Evolutionary conservation across 2,797 vertebrate species (phyloP), one percentile per base, ranked within the genome.

Genomic region (Poecile montanus): DNA sequence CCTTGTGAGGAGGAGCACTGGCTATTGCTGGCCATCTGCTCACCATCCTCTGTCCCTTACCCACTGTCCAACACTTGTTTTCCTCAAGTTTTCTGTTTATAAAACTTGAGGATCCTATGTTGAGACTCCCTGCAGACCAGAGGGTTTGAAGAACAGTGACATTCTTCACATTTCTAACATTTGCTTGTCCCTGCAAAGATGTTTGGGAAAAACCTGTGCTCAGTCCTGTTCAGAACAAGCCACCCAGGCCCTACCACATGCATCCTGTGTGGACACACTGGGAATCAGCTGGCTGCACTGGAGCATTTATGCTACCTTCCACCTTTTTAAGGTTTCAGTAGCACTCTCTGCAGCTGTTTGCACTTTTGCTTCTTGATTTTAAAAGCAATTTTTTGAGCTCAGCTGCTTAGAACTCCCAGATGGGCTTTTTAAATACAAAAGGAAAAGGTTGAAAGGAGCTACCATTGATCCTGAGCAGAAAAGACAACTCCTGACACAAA

Each of bases 341-440:
- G 45, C 0, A 3, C 32, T 90, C 58, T 76, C 85, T 74, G 76
- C 60, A 92, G 67, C 67, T 92, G n/a, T 86, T 82, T 93, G 40
- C 48, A 63, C 36, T 83, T 89, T 34, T 67, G 19, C 50, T 84
- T 86, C 51, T 85, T 74, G 51, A 80, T 92, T 95, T 91, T 89
- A 77, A 91, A 94, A 79, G 60, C 75, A 76, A 71, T 10, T 47
- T 84, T 93, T 86, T 73, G 42, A 92, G 74, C 45, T 85, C 34
- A 47, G 47, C 57, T 75, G 44, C 78, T 93, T 72, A 60, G 61
- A 92, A 90, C 40, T 89, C 79, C 54, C 61, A 53, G 22, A 29
- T 93, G 74, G 45, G 56, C 56, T 75, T 94, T 95, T 85, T 91
- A 73, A 93, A 90, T 90, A 77, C 34, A 63, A 85, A 91, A 91